phyloP scores from a whole-genome alignment of 2,888 invertebrate genomes.

The Lithophane ornitopus region DNA sequence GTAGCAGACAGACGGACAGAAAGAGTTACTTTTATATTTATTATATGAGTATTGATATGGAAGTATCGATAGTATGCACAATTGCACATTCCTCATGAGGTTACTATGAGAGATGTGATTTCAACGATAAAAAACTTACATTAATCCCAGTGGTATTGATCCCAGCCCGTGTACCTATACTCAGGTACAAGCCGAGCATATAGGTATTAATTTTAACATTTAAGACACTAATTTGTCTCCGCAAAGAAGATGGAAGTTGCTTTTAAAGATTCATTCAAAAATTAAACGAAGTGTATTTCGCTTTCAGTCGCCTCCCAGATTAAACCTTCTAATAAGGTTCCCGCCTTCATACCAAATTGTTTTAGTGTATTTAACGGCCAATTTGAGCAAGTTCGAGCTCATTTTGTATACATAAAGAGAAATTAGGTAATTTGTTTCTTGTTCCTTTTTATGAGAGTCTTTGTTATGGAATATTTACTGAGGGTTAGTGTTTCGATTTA shows the following conservation, averaged over 20 bases:
- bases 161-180: background rate
- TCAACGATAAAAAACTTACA: background rate
- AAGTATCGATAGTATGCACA: background rate
- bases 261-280: slow-evolving; percentile 80
- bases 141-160: background rate
- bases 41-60: background rate
- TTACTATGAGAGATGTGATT: background rate
- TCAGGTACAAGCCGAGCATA: background rate
- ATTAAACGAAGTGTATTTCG: slow-evolving; percentile 77
- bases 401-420: slow-evolving; percentile 84
- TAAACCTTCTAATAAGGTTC: slow-evolving; percentile 84
- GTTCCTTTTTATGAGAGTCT: slow-evolving; percentile 78
- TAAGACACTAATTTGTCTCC: slow-evolving; percentile 27
- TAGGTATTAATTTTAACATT: slow-evolving; percentile 31
- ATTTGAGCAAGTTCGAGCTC: slow-evolving; percentile 82
- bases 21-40: background rate
- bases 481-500: slow-evolving; percentile 72
- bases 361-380: slow-evolving; percentile 84
- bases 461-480: slow-evolving; percentile 76
- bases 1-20: background rate
- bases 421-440: slow-evolving; percentile 86
- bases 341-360: slow-evolving; percentile 81
- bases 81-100: background rate
- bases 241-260: slow-evolving; percentile 61
- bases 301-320: slow-evolving; percentile 77